phyloP scores from a whole-genome alignment of 2,113 vertebrate genomes.

The Gambusia affinis region DNA sequence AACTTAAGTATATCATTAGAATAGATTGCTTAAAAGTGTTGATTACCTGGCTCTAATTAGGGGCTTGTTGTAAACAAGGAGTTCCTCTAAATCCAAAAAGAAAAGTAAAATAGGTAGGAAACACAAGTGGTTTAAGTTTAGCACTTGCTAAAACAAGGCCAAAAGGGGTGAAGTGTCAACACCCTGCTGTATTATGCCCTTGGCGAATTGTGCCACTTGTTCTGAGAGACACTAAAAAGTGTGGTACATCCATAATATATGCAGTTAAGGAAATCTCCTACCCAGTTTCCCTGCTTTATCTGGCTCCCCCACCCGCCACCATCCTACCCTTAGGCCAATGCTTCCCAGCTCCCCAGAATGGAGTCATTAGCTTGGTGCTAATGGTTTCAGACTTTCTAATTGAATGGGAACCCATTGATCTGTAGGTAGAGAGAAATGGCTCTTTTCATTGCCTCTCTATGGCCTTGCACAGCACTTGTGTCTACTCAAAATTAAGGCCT shows the following conservation, averaged over 20 bases:
- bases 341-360: constrained; percentile 74
- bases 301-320: constrained; percentile 59
- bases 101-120: constrained; percentile 29
- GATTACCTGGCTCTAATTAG: background rate
- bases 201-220: constrained; percentile 57
- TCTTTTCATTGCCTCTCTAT: constrained; percentile 95
- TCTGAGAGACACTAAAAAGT: constrained; percentile 71
- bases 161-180: constrained; percentile 57
- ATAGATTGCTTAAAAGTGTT: constrained; percentile 5
- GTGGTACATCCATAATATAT: constrained; percentile 73
- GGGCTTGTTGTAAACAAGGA: background rate
- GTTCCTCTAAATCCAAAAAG: constrained; percentile 14
- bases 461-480: constrained; percentile 93
- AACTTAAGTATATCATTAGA: background rate
- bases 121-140: constrained; percentile 30
- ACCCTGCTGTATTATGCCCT: constrained; percentile 61
- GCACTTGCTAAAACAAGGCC: constrained; percentile 53
- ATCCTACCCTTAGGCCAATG: constrained; percentile 67
- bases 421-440: constrained; percentile 97
- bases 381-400: constrained; percentile 98
- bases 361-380: constrained; percentile 86
- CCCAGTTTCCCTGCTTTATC: constrained; percentile 58
- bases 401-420: constrained; percentile 99
- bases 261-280: constrained; percentile 75
- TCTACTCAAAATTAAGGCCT: constrained; percentile 87